A percentile compares a stretch with the other conserved stretches of the same genome.
These are phyloP conservation scores for Fragum whitleyi DNA, from an alignment of 2,888 invertebrate genomes.

Conservation along the genomic window DNA sequence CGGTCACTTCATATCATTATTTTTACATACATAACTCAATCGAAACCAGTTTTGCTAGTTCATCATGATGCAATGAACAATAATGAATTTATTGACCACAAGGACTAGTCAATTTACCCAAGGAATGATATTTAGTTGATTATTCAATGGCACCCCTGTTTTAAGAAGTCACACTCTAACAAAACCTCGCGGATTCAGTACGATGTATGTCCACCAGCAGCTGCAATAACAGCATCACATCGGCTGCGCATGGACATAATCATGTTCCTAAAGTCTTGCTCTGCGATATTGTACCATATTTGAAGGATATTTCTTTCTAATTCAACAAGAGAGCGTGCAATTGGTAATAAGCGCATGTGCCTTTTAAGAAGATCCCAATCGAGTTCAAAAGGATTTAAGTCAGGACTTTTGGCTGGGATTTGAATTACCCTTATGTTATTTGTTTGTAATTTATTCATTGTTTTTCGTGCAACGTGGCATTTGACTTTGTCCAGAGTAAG, in stretches of 20 bases:
- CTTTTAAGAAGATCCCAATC: conserved; percentile 34
- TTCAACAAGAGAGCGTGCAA: conserved; percentile 9
- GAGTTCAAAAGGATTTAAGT: conserved; percentile 38
- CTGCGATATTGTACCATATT: conserved; percentile 15
- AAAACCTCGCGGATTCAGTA: conserved; percentile 29
- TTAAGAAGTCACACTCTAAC: no score
- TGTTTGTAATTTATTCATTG: not conserved
- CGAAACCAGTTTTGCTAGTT: no score
- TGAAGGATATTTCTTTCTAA: conserved; percentile 11
- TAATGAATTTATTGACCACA: no score
- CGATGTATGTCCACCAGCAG: conserved; percentile 31
- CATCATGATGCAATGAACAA: no score
- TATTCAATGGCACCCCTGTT: no score
- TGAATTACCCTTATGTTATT: conserved; percentile 33
- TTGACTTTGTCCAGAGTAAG: conserved; percentile 40
- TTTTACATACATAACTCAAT: no score
- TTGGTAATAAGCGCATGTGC: not conserved
- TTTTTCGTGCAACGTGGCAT: conserved; percentile 39
- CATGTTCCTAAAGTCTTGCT: conserved; percentile 13
- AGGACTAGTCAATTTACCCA: no score
- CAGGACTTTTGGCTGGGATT: conserved; percentile 34
- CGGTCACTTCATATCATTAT: no score
- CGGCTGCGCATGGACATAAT: conserved; percentile 30
- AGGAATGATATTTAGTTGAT: no score
- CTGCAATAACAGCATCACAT: conserved; percentile 34